These are phyloP conservation scores for Darevskia nairensis DNA, from an alignment of 2,797 vertebrate genomes.

Conservation along the genomic window DNA sequence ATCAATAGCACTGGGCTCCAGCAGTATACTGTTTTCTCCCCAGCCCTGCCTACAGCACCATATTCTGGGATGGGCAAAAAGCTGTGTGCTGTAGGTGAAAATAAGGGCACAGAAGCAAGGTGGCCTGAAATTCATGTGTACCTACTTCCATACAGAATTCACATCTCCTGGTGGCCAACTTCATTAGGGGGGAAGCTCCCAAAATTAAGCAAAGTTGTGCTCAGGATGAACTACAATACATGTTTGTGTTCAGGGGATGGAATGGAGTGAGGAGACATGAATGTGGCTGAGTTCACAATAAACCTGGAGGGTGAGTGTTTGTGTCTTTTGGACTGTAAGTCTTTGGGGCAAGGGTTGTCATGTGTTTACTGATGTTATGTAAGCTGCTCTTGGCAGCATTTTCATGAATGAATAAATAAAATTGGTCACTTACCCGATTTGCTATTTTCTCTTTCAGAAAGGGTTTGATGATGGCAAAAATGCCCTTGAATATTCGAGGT, in stretches of 20 bases:
- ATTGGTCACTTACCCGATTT: slow-evolving; percentile 87
- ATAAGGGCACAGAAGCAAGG: not conserved
- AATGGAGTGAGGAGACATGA: not conserved
- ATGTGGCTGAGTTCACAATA: not conserved
- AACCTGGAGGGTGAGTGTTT: not conserved
- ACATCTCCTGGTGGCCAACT: not conserved
- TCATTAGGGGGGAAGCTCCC: not conserved
- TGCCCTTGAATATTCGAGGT: slow-evolving; percentile 97
- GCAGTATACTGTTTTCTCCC: not conserved
- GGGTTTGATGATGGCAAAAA: slow-evolving; percentile 98
- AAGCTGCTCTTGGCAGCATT: no score
- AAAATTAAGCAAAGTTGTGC: no score
- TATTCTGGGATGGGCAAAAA: not conserved
- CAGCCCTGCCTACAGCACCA: not conserved
- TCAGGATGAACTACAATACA: not conserved
- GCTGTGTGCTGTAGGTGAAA: not conserved
- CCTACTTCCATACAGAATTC: not conserved
- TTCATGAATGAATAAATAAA: no score
- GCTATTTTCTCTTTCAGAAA: slow-evolving; percentile 99
- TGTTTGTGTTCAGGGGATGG: not conserved
- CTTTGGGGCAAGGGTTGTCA: no score
- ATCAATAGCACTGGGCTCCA: not conserved
- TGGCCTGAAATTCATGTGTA: not conserved
- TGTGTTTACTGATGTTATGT: no score
- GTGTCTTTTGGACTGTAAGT: no score